Base-by-base conservation (phyloP, 92 coral and sea anemone genomes). In the Phenganax marumi region DNA sequence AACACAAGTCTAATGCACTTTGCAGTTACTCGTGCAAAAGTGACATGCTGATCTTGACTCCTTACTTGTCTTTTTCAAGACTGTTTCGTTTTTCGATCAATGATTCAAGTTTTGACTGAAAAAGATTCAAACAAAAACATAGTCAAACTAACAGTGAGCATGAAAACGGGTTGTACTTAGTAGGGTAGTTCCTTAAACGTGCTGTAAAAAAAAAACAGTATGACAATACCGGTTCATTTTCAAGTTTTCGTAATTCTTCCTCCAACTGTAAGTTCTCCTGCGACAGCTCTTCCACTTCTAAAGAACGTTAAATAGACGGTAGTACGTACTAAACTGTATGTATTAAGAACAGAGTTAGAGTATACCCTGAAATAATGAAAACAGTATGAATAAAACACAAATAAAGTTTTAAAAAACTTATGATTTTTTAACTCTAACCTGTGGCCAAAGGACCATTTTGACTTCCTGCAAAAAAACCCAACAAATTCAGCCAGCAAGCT, bases 281-380 rank as follows among this genome's bases (percentile, higher is more conserved):
- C 48, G 92, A 80, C 58, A 94, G 81, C 43, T 92, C 88, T 75
- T 94, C 98, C 77, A 84, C 82, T 84, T 92, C 97, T 93, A 57
- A 10, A 63, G 8, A 49, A 22, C 50, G 61, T 53, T 5, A 90
- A 4, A 13, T 52, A 0, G 12, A 22, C 10, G 50, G 8, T 25
- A 77, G 17, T 18, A 33, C 43, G 43, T 33, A 33, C 43, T 33
- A 33, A 33, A 33, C 43, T 5, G 43, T 33, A 33, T 33, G 43
- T 33, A 33, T 33, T 33, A 33, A 33, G 5, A 33, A 33, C 2
- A 33, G 43, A 12, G 16, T 51, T 1, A 33, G 43, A 12, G 16
- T 51, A 10, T 11, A 9, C 4, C 55, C 39, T 47, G 0, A 8
- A 68, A 46, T 69, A 55, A 14, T 79, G 51, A 0, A 1, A 2